phyloP scores from a whole-genome alignment of 2,888 invertebrate genomes.

The Ceraclea dissimilis region DNA sequence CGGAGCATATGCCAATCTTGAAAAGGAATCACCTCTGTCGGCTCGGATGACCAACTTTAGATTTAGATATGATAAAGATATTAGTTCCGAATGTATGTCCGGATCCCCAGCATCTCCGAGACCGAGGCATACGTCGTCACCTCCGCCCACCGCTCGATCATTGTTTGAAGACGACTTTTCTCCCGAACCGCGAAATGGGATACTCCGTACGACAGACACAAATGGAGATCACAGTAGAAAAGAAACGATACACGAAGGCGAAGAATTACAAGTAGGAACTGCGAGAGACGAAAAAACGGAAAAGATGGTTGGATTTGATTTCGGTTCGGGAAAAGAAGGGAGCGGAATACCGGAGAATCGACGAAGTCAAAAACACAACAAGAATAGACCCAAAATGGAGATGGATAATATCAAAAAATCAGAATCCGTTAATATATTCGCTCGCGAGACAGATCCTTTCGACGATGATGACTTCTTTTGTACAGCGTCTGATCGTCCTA shows the following conservation, averaged over 20 bases:
- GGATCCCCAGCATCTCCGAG: slow-evolving; percentile 27
- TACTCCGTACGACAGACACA: slow-evolving; percentile 38
- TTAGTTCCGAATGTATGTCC: slow-evolving; percentile 25
- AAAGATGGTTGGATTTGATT: slow-evolving; percentile 25
- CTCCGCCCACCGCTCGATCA: slow-evolving; percentile 27
- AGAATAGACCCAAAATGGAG: slow-evolving; percentile 40
- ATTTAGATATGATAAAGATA: slow-evolving; percentile 21
- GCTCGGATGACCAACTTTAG: slow-evolving; percentile 33
- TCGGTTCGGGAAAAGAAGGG: slow-evolving; percentile 20
- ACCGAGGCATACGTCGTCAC: slow-evolving; percentile 27
- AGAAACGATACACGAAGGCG: slow-evolving; percentile 45
- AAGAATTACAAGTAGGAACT: slow-evolving; percentile 30
- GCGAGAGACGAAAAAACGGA: slow-evolving; percentile 21
- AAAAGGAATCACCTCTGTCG: slow-evolving; percentile 28
- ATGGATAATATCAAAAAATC: slow-evolving; percentile 69
- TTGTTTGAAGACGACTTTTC: slow-evolving; percentile 69
- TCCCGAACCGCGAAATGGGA: slow-evolving; percentile 37
- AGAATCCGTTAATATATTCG: slow-evolving; percentile 85
- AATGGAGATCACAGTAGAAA: slow-evolving; percentile 35
- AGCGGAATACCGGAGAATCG: slow-evolving; percentile 14
- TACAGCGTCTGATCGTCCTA: slow-evolving; percentile 43
- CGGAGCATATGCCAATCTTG: slow-evolving; percentile 38
- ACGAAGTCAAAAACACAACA: slow-evolving; percentile 37
- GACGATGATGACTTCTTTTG: slow-evolving; percentile 77
- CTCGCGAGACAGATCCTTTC: slow-evolving; percentile 79